Percentiles rank a stretch among this genome's conserved stretches.
phyloP scores from a whole-genome alignment of 1,140 invertebrate species.

The Archegozetes longisetosus region DNA sequence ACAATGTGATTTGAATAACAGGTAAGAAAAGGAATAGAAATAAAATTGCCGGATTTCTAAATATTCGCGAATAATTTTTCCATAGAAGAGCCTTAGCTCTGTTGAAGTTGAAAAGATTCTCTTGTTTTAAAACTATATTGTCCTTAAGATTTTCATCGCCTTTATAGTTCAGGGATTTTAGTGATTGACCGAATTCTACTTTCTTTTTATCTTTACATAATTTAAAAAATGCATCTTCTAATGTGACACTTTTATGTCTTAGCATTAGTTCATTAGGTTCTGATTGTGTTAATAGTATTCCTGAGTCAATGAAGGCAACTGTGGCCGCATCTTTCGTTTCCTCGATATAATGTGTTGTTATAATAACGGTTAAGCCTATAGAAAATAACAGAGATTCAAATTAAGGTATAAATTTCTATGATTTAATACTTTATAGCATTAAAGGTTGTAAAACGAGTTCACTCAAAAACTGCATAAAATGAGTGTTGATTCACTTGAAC shows the following conservation, averaged over 20 bases:
- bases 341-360: conserved; percentile 34
- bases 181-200: conserved; percentile 31
- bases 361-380: conserved; percentile 39
- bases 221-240: conserved; percentile 88
- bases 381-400: too few relatives aligned
- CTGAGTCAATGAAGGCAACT: conserved; percentile 6
- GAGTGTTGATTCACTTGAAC: too few relatives aligned
- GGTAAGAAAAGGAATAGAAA: conserved; percentile 74
- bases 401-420: too few relatives aligned
- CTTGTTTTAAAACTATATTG: neutral
- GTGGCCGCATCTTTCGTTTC: conserved; percentile 18
- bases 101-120: neutral
- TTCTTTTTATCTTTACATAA: conserved; percentile 28
- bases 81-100: conserved; percentile 3
- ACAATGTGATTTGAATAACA: conserved; percentile 79
- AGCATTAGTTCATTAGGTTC: conserved; percentile 64
- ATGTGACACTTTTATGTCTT: conserved; percentile 59
- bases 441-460: too few relatives aligned
- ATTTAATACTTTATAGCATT: too few relatives aligned
- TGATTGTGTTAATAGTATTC: conserved; percentile 55
- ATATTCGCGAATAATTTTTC: conserved; percentile 16
- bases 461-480: too few relatives aligned
- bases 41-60: conserved; percentile 23
- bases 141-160: neutral
- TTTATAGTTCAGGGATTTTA: neutral